Evolutionary conservation across 1,140 invertebrate genomes (phyloP), one percentile per base, ranked within the genome.

Genomic region (Listronotus oregonensis): DNA sequence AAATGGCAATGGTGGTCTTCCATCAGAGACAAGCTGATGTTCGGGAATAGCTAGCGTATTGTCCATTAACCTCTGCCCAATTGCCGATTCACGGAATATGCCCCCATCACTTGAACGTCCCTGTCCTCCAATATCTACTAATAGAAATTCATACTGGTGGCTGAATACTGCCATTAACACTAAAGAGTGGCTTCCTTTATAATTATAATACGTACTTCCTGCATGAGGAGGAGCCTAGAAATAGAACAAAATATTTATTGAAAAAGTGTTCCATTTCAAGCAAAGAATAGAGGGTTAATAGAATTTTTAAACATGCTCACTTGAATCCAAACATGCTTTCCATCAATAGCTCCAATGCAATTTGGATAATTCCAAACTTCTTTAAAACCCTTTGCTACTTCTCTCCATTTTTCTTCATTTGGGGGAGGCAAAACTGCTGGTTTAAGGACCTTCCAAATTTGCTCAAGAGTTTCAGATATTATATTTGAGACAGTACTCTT

Each of bases 81-180:
- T 32, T n/a, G 59, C 17, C 12, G 44, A 59, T 18, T 73, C 55
- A 57, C 67, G 54, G 55, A 81, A 81, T 42, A 80, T 70, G 49
- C 76, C 77, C 27, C 71, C 75, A 73, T 82, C 79, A 64, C 73
- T 71, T 40, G 76, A 64, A 52, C 76, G 55, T 2, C 81, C 82
- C 56, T 78, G 69, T 21, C 66, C 54, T 21, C 82, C 79, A 12
- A 81, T 70, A 67, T 81, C 78, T 46, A 80, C 72, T 64, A 73
- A 72, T 11, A 73, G 51, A 71, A 83, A 82, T 46, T 74, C 68
- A 58, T 78, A 83, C 46, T 81, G 62, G 40, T 73, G 75, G 70
- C 82, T 79, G 17, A 78, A 77, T 17, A 81, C 40, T 21, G 77
- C 81, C 32, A 82, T 62, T 43, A 84, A 63, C 27, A 82, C 77